A percentile compares a stretch with the other conserved stretches of the same genome.
Conservation (phyloP, 2,113 vertebrate genomes). For the Corynorhinus townsendii region DNA sequence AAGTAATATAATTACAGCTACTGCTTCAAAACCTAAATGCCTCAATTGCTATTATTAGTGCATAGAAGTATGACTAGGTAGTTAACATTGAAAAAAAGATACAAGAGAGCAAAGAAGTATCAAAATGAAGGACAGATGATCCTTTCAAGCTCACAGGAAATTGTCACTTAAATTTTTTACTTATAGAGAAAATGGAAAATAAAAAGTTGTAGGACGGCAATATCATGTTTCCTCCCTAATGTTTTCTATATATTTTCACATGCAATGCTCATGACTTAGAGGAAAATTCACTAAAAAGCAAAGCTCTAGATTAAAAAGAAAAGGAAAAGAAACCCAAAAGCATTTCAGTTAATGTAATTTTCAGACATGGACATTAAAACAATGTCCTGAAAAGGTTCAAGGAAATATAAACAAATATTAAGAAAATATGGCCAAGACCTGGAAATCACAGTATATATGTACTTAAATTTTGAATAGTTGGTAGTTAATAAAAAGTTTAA, state of each 20-base stretch:
- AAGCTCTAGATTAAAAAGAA: background rate
- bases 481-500: background rate
- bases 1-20: conserved; percentile 72
- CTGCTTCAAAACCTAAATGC: conserved; percentile 67
- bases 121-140: background rate
- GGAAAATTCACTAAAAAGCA: background rate
- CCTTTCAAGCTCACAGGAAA: background rate
- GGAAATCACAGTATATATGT: background rate
- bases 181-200: background rate
- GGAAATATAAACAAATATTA: background rate
- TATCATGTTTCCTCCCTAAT: background rate
- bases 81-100: background rate
- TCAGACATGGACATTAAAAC: background rate
- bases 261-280: background rate
- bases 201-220: background rate
- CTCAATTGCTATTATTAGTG: conserved; percentile 70
- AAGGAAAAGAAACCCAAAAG: background rate
- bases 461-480: background rate
- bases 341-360: background rate
- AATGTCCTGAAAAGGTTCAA: background rate
- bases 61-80: conserved; percentile 3
- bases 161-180: background rate
- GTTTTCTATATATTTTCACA: background rate
- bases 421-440: background rate
- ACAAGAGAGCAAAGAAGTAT: background rate